Conservation (phyloP, 2,797 vertebrate species). For the Tiaroga cobitis region DNA sequence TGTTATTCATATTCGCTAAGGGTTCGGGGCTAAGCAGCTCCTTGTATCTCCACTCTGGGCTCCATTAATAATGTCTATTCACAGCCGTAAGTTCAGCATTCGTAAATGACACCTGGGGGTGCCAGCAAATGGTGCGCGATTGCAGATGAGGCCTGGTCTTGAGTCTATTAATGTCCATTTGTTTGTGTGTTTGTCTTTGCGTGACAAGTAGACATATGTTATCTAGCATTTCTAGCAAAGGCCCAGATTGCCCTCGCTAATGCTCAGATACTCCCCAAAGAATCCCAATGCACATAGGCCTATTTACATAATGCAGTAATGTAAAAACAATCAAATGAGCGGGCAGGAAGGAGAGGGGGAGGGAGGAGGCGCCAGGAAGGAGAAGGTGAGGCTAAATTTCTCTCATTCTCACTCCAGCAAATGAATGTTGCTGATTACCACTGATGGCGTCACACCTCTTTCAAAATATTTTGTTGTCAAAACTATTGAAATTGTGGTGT, state of each 20-base stretch:
- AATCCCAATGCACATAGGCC: conserved; percentile 68
- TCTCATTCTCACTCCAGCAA: neutral
- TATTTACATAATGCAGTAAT: conserved; percentile 76
- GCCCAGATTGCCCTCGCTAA: conserved; percentile 71
- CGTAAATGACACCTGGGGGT: conserved; percentile 67
- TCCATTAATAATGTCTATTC: conserved; percentile 78
- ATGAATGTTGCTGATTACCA: neutral
- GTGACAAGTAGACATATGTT: conserved; percentile 76
- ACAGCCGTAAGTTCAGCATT: conserved; percentile 61
- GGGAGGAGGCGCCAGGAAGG: neutral
- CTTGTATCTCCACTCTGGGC: conserved; percentile 66
- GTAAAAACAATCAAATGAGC: conserved; percentile 52
- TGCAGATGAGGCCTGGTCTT: conserved; percentile 70
- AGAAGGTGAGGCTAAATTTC: neutral
- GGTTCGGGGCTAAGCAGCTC: conserved; percentile 71
- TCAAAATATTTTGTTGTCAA: neutral
- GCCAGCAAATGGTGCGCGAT: conserved; percentile 52
- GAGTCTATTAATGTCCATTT: conserved; percentile 71
- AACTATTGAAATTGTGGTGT: neutral
- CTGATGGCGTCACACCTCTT: neutral
- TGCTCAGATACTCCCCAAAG: conserved; percentile 60
- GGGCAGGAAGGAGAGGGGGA: neutral
- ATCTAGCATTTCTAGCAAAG: conserved; percentile 64
- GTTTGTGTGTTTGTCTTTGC: conserved; percentile 67
- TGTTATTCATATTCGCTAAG: conserved; percentile 76